phyloP scores from a whole-genome alignment of 2,113 vertebrate genomes.

The Suricata suricatta region DNA sequence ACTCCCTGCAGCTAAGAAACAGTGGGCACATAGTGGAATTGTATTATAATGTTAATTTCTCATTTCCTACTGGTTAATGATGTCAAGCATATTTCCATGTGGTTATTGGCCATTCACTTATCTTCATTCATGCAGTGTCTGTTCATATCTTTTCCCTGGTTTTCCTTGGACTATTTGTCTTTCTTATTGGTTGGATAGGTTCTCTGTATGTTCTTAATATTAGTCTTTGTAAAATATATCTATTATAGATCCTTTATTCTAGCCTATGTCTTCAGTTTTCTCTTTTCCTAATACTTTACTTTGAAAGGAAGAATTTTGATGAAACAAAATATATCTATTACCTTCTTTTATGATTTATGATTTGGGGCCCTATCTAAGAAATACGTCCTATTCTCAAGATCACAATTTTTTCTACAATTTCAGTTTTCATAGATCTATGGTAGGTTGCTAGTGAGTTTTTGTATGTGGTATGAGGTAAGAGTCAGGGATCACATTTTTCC shows the following conservation, averaged over 20 bases:
- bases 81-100: background rate
- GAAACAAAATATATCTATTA: background rate
- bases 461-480: background rate
- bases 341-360: background rate
- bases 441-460: background rate
- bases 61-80: background rate
- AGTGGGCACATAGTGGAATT: background rate
- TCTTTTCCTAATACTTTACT: background rate
- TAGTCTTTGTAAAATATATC: background rate
- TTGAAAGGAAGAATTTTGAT: background rate
- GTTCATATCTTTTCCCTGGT: background rate
- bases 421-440: background rate
- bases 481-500: background rate
- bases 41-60: background rate
- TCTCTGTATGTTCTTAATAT: background rate
- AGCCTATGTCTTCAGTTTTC: background rate
- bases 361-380: background rate
- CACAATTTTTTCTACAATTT: background rate
- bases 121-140: background rate
- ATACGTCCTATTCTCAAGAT: background rate
- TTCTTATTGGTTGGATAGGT: background rate
- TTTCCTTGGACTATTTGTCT: background rate
- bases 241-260: background rate
- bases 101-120: background rate
- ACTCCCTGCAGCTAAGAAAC: background rate